Evolutionary conservation across 1,140 invertebrate genomes (phyloP).

Genomic region (Brachionus rotundiformis): DNA sequence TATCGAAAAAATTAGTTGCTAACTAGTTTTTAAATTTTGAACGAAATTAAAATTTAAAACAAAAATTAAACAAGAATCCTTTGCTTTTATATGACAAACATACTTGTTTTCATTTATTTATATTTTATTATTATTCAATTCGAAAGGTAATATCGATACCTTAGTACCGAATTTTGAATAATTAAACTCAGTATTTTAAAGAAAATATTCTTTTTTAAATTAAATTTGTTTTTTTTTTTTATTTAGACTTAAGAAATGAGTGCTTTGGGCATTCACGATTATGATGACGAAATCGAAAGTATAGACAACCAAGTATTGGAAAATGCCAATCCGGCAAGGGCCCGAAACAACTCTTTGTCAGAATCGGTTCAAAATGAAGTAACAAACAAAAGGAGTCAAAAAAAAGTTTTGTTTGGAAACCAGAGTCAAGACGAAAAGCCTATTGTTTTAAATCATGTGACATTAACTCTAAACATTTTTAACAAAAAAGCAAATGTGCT

Average conservation of each 20-base stretch:
- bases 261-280: slow-evolving; percentile 4
- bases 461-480: background rate
- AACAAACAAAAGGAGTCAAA: background rate
- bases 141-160: slow-evolving; percentile 13
- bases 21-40: slow-evolving; percentile 9
- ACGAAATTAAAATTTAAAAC: slow-evolving; percentile 10
- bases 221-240: background rate
- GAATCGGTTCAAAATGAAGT: background rate
- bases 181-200: background rate
- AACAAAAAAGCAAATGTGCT: background rate
- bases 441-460: slow-evolving; percentile 2
- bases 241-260: slow-evolving; percentile 37
- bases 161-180: background rate
- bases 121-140: slow-evolving; percentile 23
- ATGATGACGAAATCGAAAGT: slow-evolving; percentile 2
- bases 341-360: background rate
- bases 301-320: background rate
- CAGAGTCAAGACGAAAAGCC: background rate
- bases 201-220: background rate
- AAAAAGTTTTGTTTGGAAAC: background rate
- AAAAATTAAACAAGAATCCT: slow-evolving; percentile 40
- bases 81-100: slow-evolving; percentile 9
- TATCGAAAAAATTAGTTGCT: slow-evolving; percentile 38
- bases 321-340: background rate
- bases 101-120: slow-evolving; percentile 21